These are phyloP conservation scores for Zaprionus davidi DNA, from an alignment of 1,140 invertebrate species.

Conservation along the genomic window DNA sequence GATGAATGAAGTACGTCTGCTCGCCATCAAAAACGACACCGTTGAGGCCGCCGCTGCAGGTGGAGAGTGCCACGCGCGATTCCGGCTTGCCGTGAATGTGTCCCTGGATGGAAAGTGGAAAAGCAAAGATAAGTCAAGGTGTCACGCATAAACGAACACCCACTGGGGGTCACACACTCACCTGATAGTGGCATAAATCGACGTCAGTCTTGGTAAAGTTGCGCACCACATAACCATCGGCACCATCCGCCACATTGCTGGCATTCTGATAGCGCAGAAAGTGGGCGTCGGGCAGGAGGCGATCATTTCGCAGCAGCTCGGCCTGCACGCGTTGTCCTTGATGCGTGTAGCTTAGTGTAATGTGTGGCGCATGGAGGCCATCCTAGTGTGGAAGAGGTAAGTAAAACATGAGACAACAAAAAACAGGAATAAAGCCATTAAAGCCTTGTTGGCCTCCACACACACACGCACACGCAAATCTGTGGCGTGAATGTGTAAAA, in stretches of 20 bases:
- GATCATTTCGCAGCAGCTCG: constrained; percentile 91
- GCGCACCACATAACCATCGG: constrained; percentile 85
- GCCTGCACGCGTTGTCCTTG: constrained; percentile 88
- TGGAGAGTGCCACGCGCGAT: constrained; percentile 94
- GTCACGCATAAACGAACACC: neutral
- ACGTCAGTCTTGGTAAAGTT: constrained; percentile 84
- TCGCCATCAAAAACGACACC: constrained; percentile 93
- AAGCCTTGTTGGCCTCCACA: constrained; percentile 10
- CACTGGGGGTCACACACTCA: constrained; percentile 36
- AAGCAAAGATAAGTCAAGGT: neutral
- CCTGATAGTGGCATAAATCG: constrained; percentile 84
- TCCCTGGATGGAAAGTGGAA: constrained; percentile 85
- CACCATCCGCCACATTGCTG: constrained; percentile 65
- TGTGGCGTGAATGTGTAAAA: constrained; percentile 62
- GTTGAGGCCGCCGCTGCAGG: constrained; percentile 91
- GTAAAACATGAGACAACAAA: neutral
- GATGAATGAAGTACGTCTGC: constrained; percentile 91
- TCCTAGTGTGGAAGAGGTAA: constrained; percentile 86
- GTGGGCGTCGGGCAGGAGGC: constrained; percentile 90
- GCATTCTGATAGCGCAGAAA: constrained; percentile 89
- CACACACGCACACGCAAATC: constrained; percentile 28
- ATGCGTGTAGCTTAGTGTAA: constrained; percentile 88
- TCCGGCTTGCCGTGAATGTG: constrained; percentile 88
- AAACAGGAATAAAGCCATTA: constrained; percentile 7
- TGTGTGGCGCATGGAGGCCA: constrained; percentile 88